Percentiles rank a stretch among this genome's conserved stretches.
phyloP scores from a whole-genome alignment of 2,888 invertebrate species.

The Amiota minor region DNA sequence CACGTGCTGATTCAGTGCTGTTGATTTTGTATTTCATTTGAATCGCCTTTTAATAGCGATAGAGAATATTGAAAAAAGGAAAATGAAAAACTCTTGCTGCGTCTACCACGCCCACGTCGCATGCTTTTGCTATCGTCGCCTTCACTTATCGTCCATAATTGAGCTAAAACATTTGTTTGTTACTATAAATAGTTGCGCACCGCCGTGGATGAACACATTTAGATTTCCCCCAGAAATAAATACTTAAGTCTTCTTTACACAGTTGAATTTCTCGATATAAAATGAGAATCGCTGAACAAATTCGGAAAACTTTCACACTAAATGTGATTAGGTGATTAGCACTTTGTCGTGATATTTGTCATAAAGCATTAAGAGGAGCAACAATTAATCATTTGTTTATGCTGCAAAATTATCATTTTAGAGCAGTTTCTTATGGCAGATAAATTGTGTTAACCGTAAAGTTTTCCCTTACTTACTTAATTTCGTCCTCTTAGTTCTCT shows the following conservation, averaged over 20 bases:
- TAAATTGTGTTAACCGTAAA: no score
- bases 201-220: conserved; percentile 60
- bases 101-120: not conserved
- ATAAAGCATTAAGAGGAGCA: no score
- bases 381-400: no score
- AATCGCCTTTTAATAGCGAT: not conserved
- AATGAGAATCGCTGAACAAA: not conserved
- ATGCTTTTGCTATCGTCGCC: conserved; percentile 39
- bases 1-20: conserved; percentile 23
- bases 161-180: conserved; percentile 62
- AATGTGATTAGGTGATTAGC: not conserved
- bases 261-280: conserved; percentile 22
- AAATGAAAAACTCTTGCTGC: not conserved
- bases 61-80: no score
- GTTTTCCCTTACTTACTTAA: no score
- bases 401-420: no score
- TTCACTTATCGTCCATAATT: conserved; percentile 45
- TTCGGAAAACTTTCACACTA: not conserved
- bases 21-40: not conserved
- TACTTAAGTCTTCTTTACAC: not conserved
- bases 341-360: no score
- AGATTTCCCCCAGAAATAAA: conserved; percentile 44
- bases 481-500: no score
- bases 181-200: conserved; percentile 55
- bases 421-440: no score